Evolutionary conservation across 2,888 invertebrate genomes (phyloP), one percentile per base, ranked within the genome.

Genomic region (Abrostola triplasia): DNA sequence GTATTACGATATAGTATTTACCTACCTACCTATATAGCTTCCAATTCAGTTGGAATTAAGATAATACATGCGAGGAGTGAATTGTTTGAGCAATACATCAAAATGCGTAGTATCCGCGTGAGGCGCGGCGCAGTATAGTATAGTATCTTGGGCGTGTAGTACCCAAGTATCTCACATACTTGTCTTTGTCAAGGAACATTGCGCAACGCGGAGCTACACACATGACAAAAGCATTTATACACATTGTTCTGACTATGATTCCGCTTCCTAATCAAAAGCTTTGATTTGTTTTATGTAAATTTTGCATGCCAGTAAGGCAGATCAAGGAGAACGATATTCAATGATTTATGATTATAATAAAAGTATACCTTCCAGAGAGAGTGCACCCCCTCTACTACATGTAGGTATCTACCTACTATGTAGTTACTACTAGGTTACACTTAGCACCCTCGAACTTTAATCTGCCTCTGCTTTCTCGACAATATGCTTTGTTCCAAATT

Each of bases 111-210:
- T 73, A 76, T 70, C 74, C 64, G 49, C 57, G 59, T 59, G 24
- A 57, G 62, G 60, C 40, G 64, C 48, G 62, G 63, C 41, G 11
- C 56, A 63, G 61, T 65, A 54, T 59, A 64, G 52, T 49, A 61
- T 51, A 59, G 50, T 36, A 47, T 35, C 13, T 40, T 36, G 50
- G 40, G 47, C 0, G 5, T 35, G 38, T 40, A 47, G 54, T 49
- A 48, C n/a, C 38, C 50, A 0, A 24, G 11, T 24, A n/a, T 11
- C 59, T 53, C 64, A 65, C 60, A 64, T 67, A 62, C 67, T 50
- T 69, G 69, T 73, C 74, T 77, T 67, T 81, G 76, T 82, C 76
- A 75, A 60, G 74, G 24, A 73, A 37, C 77, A 64, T 81, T 74
- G 62, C 73, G 73, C 61, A 80, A 72, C 47, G 37, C 24, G 53